Conservation (phyloP, 2,888 invertebrate species). For the Unio delphinus region DNA sequence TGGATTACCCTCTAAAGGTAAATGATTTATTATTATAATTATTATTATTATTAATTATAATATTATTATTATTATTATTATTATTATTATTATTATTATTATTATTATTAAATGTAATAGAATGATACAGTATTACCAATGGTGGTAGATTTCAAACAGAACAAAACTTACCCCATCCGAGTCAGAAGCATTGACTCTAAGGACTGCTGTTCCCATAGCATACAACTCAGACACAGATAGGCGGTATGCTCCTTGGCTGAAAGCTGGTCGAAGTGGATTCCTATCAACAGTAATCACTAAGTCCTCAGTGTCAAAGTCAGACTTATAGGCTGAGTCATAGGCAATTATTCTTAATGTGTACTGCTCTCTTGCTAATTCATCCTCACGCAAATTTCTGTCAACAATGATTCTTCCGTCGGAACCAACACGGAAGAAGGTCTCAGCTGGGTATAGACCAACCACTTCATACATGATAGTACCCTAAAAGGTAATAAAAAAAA, state of each 20-base stretch:
- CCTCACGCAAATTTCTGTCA: slow-evolving; percentile 39
- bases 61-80: too few relatives aligned
- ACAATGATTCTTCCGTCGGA: slow-evolving; percentile 26
- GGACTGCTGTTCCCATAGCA: slow-evolving; percentile 34
- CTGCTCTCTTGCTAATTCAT: slow-evolving; percentile 34
- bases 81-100: too few relatives aligned
- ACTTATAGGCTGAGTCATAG: slow-evolving; percentile 26
- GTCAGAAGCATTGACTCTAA: slow-evolving; percentile 43
- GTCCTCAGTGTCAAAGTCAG: slow-evolving; percentile 28
- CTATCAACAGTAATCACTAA: slow-evolving; percentile 28
- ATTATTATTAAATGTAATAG: too few relatives aligned
- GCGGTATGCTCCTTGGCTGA: slow-evolving; percentile 20
- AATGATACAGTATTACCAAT: too few relatives aligned
- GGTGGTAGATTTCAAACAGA: too few relatives aligned
- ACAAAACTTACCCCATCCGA: slow-evolving; percentile 38
- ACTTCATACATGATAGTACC: slow-evolving; percentile 51
- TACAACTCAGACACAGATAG: slow-evolving; percentile 35
- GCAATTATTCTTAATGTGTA: slow-evolving; percentile 42
- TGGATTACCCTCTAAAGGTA: too few relatives aligned
- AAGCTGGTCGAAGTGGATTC: slow-evolving; percentile 32
- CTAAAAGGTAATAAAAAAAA: slow-evolving; percentile 27
- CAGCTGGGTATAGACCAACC: slow-evolving; percentile 56
- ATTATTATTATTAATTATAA: too few relatives aligned
- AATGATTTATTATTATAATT: too few relatives aligned
- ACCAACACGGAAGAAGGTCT: slow-evolving; percentile 55